Evolutionary conservation across 1,140 invertebrate genomes (phyloP).

Genomic region (Linepithema humile): DNA sequence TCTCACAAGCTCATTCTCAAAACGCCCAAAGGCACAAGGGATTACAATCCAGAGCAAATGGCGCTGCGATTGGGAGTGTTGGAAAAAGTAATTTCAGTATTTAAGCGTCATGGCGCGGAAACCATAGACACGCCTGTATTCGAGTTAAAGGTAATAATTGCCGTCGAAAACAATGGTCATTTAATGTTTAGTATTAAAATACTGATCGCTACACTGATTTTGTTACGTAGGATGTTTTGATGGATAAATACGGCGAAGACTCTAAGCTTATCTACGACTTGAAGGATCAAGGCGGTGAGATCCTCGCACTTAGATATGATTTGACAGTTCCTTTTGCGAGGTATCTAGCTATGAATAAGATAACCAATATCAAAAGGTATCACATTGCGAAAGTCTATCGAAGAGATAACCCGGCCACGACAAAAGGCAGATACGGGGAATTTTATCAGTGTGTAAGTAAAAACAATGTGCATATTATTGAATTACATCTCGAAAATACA

Average conservation of each 20-base stretch:
- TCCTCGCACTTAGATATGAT: conserved; percentile 95
- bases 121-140: conserved; percentile 99
- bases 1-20: conserved; percentile 94
- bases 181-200: not conserved
- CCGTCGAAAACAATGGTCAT: not conserved
- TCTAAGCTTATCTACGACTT: conserved; percentile 99
- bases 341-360: conserved; percentile 99
- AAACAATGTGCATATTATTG: conserved; percentile 1
- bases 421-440: conserved; percentile 97
- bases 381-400: conserved; percentile 98
- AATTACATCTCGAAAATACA: too few species aligned
- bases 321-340: conserved; percentile 98
- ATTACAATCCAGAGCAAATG: conserved; percentile 98
- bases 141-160: conserved; percentile 93
- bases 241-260: conserved; percentile 99
- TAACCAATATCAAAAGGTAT: conserved; percentile 96
- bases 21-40: conserved; percentile 97
- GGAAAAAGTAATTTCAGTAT: conserved; percentile 94
- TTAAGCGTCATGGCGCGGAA: conserved; percentile 99
- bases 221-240: conserved; percentile 94
- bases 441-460: conserved; percentile 99
- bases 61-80: conserved; percentile 95
- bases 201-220: not conserved
- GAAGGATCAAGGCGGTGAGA: conserved; percentile 99
- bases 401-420: conserved; percentile 98